Percentiles rank a stretch among this genome's conserved stretches.
These are phyloP conservation scores for Denticeps clupeoides DNA, from an alignment of 2,797 vertebrate species.

Conservation along the genomic window DNA sequence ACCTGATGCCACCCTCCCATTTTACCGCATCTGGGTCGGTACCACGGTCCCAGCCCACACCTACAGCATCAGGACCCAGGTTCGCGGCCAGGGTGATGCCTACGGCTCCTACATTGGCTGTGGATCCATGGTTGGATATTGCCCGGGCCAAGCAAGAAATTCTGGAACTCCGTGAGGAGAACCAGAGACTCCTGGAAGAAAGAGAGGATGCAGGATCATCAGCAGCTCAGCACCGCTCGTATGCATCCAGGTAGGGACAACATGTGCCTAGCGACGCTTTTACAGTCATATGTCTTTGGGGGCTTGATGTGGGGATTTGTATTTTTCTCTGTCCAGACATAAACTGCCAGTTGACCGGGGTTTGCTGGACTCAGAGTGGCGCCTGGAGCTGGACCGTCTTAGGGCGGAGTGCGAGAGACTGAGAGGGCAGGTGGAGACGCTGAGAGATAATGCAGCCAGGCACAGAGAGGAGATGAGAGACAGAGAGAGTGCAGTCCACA, in stretches of 20 bases:
- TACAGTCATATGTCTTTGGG: background rate
- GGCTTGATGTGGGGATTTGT: background rate
- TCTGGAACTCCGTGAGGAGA: constrained; percentile 45
- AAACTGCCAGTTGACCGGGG: constrained; percentile 29
- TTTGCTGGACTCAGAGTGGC: constrained; percentile 37
- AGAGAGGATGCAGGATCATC: background rate
- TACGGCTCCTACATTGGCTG: constrained; percentile 9
- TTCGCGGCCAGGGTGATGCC: background rate
- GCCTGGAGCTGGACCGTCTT: constrained; percentile 37
- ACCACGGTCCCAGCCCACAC: constrained; percentile 23
- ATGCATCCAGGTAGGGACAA: background rate
- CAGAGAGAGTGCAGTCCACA: constrained; percentile 42
- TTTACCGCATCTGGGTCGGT: constrained; percentile 31
- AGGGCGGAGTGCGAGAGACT: constrained; percentile 47
- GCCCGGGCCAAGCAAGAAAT: constrained; percentile 46
- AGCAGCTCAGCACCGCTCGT: background rate
- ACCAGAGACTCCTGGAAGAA: constrained; percentile 37
- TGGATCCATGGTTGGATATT: constrained; percentile 40
- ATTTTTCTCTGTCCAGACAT: constrained; percentile 14
- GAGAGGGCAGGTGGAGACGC: constrained; percentile 47
- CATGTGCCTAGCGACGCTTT: background rate
- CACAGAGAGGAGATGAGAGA: constrained; percentile 49
- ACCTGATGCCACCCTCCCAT: constrained; percentile 58
- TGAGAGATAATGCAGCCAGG: constrained; percentile 42
- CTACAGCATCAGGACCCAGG: constrained; percentile 8